phyloP scores from a whole-genome alignment of 1,140 invertebrate species.

The Ctenoplectra terminalis region DNA sequence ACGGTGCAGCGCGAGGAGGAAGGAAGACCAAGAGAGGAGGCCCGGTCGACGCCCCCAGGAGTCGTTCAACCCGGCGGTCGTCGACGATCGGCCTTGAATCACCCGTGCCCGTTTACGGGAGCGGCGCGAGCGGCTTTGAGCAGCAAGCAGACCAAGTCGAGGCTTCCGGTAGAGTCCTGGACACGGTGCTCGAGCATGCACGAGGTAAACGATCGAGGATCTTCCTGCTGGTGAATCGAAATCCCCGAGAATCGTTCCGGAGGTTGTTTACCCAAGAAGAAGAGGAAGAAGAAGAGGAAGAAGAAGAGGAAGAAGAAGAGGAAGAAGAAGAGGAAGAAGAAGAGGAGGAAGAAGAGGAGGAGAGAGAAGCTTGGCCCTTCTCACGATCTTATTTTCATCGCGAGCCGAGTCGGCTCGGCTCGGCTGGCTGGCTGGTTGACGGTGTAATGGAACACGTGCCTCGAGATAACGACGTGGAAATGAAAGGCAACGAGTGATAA shows the following conservation, averaged over 20 bases:
- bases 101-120: conserved; percentile 74
- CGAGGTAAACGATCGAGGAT: conserved; percentile 48
- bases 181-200: conserved; percentile 48
- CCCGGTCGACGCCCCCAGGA: conserved; percentile 70
- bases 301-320: not conserved
- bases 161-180: conserved; percentile 72
- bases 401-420: not conserved
- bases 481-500: conserved; percentile 50
- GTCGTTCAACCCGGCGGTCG: conserved; percentile 71
- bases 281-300: not conserved
- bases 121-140: conserved; percentile 63
- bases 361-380: not conserved
- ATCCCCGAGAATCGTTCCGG: not conserved
- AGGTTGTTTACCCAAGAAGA: not conserved
- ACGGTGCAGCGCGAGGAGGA: not conserved
- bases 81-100: conserved; percentile 79
- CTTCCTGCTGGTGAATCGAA: not conserved
- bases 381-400: conserved; percentile 10
- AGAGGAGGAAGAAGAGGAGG: no score
- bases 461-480: conserved; percentile 47
- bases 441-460: conserved; percentile 37
- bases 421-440: not conserved
- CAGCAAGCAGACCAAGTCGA: conserved; percentile 70
- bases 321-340: not conserved
- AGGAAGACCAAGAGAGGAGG: conserved; percentile 32